Evolutionary conservation across 2,888 invertebrate genomes (phyloP), one percentile per base, ranked within the genome.

Genomic region (Cynaeus angustus): DNA sequence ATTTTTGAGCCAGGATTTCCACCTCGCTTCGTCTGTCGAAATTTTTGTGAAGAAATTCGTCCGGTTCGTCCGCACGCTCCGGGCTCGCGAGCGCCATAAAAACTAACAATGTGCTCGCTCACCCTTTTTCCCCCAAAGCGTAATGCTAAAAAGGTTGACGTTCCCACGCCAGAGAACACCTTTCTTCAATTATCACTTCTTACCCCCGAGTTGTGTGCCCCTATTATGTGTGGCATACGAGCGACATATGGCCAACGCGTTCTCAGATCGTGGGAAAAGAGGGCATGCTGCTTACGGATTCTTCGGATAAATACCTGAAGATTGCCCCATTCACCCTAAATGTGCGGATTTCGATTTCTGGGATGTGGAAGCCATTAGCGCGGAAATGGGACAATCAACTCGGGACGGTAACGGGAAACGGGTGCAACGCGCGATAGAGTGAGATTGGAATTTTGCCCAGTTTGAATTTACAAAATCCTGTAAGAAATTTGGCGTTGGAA

Each of bases 241-340:
- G 77, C 81, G 81, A 81, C 82, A 82, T 82, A 81, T 82, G 82
- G 82, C 75, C 75, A 79, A 79, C 80, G 81, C 77, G 77, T 73
- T 72, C 76, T 67, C 68, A 68, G 71, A 78, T 75, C 81, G 81
- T 81, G 81, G 81, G 81, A 81, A 82, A 61, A 30, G 53, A 55
- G 68, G 68, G 68, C 68, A 69, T 62, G 66, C 70, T 74, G 72
- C 66, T 45, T 46, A 72, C 70, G 69, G 72, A 74, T 74, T 72
- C 72, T n/a, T 41, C 12, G 3, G 10, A 41, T 72, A 72, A 74
- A 74, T 72, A 73, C 74, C 75, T 74, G 65, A 70, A 70, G 72
- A 71, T 72, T 30, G 43, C 10, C 30, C 30, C 48, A 66, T 56
- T 38, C 56, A 43, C 38, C 48, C 71, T 68, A 76, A 74, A 65